These are phyloP conservation scores for Propithecus deckenii DNA, from an alignment of 2,797 vertebrate species.

Conservation along the genomic window DNA sequence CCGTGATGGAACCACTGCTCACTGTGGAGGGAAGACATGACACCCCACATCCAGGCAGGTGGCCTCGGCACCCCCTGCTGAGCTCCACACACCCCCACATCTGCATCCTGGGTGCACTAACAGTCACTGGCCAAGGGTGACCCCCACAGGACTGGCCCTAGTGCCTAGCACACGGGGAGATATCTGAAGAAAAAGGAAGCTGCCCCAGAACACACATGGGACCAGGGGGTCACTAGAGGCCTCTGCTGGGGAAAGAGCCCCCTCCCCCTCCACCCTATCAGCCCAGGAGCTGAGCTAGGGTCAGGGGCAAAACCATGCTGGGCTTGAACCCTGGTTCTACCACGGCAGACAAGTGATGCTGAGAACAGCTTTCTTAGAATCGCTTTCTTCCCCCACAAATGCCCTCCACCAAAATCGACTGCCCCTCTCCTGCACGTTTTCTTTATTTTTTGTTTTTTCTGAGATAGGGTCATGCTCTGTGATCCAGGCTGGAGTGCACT, in stretches of 20 bases:
- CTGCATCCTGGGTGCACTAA: background rate
- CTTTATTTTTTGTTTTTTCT: background rate
- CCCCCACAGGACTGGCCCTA: background rate
- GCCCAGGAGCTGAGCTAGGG: rapidly evolving
- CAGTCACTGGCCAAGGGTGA: too few relatives aligned
- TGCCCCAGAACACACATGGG: background rate
- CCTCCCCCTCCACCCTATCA: too few relatives aligned
- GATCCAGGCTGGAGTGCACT: background rate
- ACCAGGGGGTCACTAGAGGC: background rate
- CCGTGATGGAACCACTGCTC: slow-evolving; percentile 95
- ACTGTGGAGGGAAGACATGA: slow-evolving; percentile 82
- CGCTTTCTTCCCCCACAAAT: background rate
- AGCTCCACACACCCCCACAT: background rate
- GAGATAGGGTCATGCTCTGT: background rate
- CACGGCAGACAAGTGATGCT: background rate
- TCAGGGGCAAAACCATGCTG: background rate
- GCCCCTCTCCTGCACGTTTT: background rate
- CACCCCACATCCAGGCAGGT: too few relatives aligned
- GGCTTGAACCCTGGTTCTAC: background rate
- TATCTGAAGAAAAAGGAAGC: background rate
- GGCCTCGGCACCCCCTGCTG: background rate
- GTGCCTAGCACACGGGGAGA: rapidly evolving
- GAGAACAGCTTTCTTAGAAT: background rate
- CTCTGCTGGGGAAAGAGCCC: background rate
- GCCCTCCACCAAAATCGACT: rapidly evolving